Percentiles rank a stretch among this genome's conserved stretches.
Conservation (phyloP, 2,797 vertebrate genomes). For the Crocodylus rhombifer region DNA sequence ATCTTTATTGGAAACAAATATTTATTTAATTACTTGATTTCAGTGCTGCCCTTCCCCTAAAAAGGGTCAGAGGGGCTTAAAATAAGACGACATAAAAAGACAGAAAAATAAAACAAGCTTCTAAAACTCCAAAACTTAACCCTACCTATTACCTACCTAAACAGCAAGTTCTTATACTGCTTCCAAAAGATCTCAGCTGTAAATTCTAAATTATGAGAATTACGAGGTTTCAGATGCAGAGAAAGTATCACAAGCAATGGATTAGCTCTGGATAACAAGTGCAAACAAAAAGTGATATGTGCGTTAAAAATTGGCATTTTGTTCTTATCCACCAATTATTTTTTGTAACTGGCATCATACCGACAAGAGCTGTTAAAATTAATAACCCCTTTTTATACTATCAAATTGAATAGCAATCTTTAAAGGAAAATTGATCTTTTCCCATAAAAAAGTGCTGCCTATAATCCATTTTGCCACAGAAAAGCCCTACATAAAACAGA, state of each 20-base stretch:
- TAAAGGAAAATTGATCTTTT: background rate
- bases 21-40: no score
- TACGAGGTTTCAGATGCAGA: background rate
- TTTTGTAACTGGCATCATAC: background rate
- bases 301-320: background rate
- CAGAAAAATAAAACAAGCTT: no score
- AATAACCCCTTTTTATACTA: background rate
- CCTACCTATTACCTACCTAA: no score
- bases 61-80: no score
- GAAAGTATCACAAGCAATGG: background rate
- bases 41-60: no score
- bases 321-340: background rate
- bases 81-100: no score
- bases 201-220: no score
- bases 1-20: background rate
- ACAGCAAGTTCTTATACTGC: no score
- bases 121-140: no score
- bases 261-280: background rate
- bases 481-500: background rate
- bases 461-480: background rate
- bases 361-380: background rate
- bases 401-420: background rate
- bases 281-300: background rate
- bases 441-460: background rate
- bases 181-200: no score